phyloP scores from a whole-genome alignment of 2,888 invertebrate species.

The Eristalis tenax region DNA sequence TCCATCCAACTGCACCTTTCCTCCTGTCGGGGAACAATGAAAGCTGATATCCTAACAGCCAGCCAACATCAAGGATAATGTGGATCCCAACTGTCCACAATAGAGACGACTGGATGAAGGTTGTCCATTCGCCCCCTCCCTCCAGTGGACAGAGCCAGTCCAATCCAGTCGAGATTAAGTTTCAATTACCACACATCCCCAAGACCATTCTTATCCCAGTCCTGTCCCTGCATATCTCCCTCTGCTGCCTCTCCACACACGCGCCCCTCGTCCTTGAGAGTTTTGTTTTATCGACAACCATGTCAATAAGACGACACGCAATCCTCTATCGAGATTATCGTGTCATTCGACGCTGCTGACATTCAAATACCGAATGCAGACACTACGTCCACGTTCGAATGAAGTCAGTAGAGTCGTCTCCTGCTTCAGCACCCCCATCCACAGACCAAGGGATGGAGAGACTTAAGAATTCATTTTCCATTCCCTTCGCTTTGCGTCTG shows the following conservation, averaged over 20 bases:
- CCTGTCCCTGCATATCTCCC: neutral
- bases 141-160: neutral
- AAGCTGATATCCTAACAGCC: neutral
- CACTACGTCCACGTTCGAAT: neutral
- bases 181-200: neutral
- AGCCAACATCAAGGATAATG: neutral
- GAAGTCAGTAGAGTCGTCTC: neutral
- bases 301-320: neutral
- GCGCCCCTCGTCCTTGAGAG: neutral
- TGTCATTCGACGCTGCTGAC: neutral
- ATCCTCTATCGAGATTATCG: neutral
- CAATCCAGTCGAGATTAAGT: neutral
- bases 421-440: neutral
- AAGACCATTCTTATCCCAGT: neutral
- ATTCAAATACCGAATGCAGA: neutral
- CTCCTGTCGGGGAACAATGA: neutral
- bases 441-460: too few species aligned
- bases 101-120: too few species aligned
- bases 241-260: too few species aligned
- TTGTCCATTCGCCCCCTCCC: too few species aligned
- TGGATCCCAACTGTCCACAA: neutral
- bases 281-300: neutral
- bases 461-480: neutral
- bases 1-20: too few species aligned
- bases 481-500: neutral